These are phyloP conservation scores for Brachionus calyciflorus DNA, from an alignment of 1,140 invertebrate species.

Conservation along the genomic window DNA sequence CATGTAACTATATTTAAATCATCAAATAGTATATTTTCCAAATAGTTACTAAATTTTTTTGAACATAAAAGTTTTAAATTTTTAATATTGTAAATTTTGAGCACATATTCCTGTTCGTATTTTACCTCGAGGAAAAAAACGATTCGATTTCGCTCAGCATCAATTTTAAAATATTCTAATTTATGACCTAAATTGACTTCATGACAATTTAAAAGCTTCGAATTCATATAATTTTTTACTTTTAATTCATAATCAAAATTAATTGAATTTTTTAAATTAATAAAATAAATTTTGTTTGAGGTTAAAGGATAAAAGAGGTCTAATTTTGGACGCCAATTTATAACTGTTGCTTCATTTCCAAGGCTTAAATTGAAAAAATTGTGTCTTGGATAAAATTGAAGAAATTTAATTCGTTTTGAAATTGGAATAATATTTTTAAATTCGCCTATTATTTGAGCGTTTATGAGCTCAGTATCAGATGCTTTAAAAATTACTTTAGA, in stretches of 20 bases:
- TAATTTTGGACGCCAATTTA: background rate
- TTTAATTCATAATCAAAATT: background rate
- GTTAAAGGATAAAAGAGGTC: background rate
- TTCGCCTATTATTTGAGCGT: background rate
- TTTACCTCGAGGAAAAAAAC: conserved; percentile 2
- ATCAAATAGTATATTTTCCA: conserved; percentile 23
- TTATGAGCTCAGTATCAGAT: background rate
- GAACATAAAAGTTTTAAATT: background rate
- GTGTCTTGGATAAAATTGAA: background rate
- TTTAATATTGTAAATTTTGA: conserved; percentile 15
- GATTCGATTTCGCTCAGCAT: background rate
- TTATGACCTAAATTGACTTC: background rate
- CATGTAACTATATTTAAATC: background rate
- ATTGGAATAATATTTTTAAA: background rate
- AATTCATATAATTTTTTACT: background rate
- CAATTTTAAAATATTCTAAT: background rate
- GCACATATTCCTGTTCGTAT: background rate
- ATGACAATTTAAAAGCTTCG: background rate
- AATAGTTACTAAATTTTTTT: background rate
- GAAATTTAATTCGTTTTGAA: conserved; percentile 10
- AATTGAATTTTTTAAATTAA: background rate
- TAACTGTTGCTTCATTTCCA: background rate
- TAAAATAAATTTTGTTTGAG: background rate
- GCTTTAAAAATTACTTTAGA: background rate
- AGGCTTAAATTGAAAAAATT: background rate